Evolutionary conservation across 2,113 vertebrate species (phyloP), one percentile per base, ranked within the genome.

Genomic region (Pyrgilauda ruficollis): DNA sequence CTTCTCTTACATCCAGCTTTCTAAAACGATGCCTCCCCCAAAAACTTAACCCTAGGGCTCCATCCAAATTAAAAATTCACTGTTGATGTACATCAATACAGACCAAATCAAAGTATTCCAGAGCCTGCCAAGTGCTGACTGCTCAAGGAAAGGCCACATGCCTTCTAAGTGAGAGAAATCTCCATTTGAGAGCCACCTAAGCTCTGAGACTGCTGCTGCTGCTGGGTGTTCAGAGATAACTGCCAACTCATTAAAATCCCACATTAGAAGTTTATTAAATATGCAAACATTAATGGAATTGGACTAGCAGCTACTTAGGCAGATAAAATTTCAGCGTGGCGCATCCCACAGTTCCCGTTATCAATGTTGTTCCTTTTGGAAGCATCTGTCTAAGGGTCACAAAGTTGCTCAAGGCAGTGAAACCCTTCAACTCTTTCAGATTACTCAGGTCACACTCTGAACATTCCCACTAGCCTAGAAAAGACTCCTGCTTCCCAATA

Each of bases 191-290:
- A 94, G 94, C 49, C 81, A 72, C 91, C 67, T 69, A 62, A 28
- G 85, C 72, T 64, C 77, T 55, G 76, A 30, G 49, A 56, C 75
- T 90, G 70, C 81, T 92, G 89, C 89, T 94, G 91, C 81, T 92
- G 89, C 89, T 94, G 91, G 87, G 61, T 59, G 74, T 15, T 87
- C 87, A 94, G 87, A 96, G 91, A 93, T 93, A 94, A 93, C 59
- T 87, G 82, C 81, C 89, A 89, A 66, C 63, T 95, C 95, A 91
- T 91, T 97, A 94, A 94, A 97, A 94, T 35, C 58, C 62, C 85
- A 78, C 74, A 75, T 84, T 55, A 87, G 70, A 85, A 90, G 88
- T 90, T 80, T 90, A 87, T 95, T 96, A 96, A 97, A 82, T 94
- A 96, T 87, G 90, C 87, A 94, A 74, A 53, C 91, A 58, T 69